phyloP scores from a whole-genome alignment of 1,140 invertebrate genomes.

The Lepidurus apus region DNA sequence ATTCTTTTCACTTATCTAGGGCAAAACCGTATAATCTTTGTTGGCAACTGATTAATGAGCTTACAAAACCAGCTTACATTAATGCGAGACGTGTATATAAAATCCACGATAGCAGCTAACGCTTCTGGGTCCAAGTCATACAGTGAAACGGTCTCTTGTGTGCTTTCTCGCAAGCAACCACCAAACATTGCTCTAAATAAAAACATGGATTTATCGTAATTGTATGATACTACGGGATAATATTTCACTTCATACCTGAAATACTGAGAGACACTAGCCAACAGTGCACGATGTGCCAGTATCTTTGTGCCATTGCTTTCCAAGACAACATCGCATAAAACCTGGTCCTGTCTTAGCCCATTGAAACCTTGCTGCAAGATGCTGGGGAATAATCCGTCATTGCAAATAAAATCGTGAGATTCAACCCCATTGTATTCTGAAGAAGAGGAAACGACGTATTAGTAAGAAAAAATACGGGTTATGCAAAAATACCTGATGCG shows the following conservation, averaged over 20 bases:
- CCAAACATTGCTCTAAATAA: conserved; percentile 42
- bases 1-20: conserved; percentile 51
- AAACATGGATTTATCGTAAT: background rate
- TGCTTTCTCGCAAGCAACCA: conserved; percentile 48
- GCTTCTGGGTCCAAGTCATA: conserved; percentile 53
- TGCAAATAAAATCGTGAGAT: conserved; percentile 1
- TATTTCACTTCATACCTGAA: conserved; percentile 44
- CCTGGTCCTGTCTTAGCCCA: background rate
- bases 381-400: conserved; percentile 13
- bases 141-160: conserved; percentile 48
- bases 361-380: background rate
- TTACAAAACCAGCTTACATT: conserved; percentile 36
- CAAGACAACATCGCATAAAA: conserved; percentile 25
- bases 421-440: background rate
- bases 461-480: background rate
- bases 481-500: background rate
- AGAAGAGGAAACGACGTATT: background rate
- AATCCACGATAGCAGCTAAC: conserved; percentile 51
- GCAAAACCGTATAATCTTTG: conserved; percentile 26
- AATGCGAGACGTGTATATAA: conserved; percentile 51
- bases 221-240: background rate
- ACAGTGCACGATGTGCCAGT: conserved; percentile 56
- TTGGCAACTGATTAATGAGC: background rate
- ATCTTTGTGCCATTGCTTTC: conserved; percentile 43
- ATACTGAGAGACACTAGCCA: conserved; percentile 57